Evolutionary conservation across 2,888 invertebrate species (phyloP).

Genomic region (Drosophila recens): DNA sequence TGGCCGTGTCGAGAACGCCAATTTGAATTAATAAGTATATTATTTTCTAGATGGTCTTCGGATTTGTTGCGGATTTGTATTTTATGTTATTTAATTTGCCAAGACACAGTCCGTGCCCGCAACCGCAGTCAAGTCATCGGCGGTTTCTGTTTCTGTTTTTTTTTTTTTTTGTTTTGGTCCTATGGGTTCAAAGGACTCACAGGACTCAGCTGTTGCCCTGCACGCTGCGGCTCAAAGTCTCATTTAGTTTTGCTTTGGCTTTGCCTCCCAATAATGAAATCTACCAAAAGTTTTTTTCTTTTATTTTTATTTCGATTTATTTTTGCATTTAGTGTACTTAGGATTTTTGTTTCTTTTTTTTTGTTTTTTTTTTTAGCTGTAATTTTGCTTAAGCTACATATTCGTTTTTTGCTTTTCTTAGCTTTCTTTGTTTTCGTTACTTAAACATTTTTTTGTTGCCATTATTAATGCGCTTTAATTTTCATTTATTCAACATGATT

Average conservation of each 20-base stretch:
- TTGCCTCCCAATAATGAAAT: conserved; percentile 21
- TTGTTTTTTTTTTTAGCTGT: conserved; percentile 46
- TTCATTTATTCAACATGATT: conserved; percentile 81
- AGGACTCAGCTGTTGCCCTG: conserved; percentile 58
- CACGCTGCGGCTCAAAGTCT: conserved; percentile 67
- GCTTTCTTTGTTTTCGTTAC: conserved; percentile 50
- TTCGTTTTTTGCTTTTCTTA: conserved; percentile 34
- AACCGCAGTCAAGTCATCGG: not conserved
- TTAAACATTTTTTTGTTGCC: conserved; percentile 41
- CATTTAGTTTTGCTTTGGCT: conserved; percentile 54
- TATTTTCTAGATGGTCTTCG: conserved; percentile 62
- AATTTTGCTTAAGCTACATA: conserved; percentile 63
- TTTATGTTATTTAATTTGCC: conserved; percentile 73
- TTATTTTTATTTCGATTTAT: conserved; percentile 48
- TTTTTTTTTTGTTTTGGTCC: not conserved
- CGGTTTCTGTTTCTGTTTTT: not conserved
- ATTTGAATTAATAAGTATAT: conserved; percentile 76
- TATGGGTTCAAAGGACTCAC: conserved; percentile 36
- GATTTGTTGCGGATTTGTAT: conserved; percentile 69
- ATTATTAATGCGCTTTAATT: conserved; percentile 60
- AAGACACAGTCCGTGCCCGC: conserved; percentile 1
- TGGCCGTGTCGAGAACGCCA: conserved; percentile 37
- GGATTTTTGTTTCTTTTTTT: conserved; percentile 44
- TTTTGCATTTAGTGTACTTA: conserved; percentile 59
- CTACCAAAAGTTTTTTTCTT: conserved; percentile 28